A percentile compares a stretch with the other conserved stretches of the same genome.
These are phyloP conservation scores for Sinotaia quadrata DNA, from an alignment of 2,888 invertebrate genomes.

Conservation along the genomic window DNA sequence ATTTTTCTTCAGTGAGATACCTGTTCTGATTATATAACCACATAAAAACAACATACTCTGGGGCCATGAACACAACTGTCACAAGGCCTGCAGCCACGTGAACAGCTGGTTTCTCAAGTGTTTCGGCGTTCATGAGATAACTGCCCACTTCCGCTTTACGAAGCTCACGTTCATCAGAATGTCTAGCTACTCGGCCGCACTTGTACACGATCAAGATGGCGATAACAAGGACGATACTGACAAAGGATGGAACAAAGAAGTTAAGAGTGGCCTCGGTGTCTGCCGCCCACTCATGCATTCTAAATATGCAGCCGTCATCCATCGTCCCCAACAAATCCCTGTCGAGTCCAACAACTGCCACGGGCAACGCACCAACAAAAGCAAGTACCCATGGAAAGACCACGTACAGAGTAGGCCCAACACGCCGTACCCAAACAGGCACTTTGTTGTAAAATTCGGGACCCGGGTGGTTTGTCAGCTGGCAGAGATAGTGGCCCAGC, in stretches of 20 bases:
- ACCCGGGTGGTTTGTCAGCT: conserved; percentile 10
- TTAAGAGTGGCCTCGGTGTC: background rate
- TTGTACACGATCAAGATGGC: background rate
- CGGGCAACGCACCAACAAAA: background rate
- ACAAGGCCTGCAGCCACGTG: conserved; percentile 17
- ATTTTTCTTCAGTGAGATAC: background rate
- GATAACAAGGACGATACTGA: conserved; percentile 1
- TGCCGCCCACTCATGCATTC: conserved; percentile 5
- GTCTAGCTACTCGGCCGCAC: background rate
- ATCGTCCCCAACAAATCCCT: background rate
- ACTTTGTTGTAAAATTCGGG: background rate
- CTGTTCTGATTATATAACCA: background rate
- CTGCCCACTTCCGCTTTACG: no score
- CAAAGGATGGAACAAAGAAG: conserved; percentile 4
- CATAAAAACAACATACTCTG: background rate
- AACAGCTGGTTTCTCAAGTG: conserved; percentile 3
- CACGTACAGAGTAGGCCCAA: background rate
- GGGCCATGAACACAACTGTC: background rate
- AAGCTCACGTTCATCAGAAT: background rate
- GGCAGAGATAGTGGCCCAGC: conserved; percentile 7
- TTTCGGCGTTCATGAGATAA: background rate
- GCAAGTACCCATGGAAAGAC: background rate
- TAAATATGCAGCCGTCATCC: conserved; percentile 2
- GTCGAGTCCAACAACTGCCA: background rate
- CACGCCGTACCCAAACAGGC: background rate